phyloP scores from a whole-genome alignment of 1,140 invertebrate species.

The Pogonognathellus flavescens region DNA sequence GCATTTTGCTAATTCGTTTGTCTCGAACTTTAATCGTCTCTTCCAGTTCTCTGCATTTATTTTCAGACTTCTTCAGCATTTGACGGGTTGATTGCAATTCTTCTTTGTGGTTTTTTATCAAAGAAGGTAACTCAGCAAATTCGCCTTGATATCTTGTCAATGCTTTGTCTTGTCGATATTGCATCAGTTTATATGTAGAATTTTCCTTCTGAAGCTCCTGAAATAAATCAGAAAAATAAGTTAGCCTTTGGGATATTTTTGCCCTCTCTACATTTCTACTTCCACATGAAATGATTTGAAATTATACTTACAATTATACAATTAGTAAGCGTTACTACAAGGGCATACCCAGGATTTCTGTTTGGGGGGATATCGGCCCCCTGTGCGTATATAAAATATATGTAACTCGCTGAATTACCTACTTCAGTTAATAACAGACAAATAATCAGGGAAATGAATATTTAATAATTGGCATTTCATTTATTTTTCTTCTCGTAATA shows the following conservation, averaged over 20 bases:
- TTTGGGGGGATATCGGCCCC: too few species aligned
- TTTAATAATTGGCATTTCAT: too few species aligned
- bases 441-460: too few species aligned
- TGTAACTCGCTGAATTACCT: too few species aligned
- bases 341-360: too few species aligned
- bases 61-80: constrained; percentile 47
- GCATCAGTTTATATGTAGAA: constrained; percentile 36
- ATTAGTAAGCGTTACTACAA: too few species aligned
- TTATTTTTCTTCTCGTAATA: too few species aligned
- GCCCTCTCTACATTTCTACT: too few species aligned
- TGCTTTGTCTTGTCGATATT: constrained; percentile 54
- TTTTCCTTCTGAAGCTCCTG: constrained; percentile 56
- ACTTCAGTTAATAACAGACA: too few species aligned
- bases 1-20: constrained; percentile 41
- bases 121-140: constrained; percentile 50
- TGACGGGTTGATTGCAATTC: constrained; percentile 40
- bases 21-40: constrained; percentile 29
- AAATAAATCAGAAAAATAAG: not conserved
- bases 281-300: too few species aligned
- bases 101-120: constrained; percentile 54
- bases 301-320: too few species aligned
- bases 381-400: too few species aligned
- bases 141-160: constrained; percentile 57
- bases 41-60: constrained; percentile 35
- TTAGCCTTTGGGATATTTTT: not conserved